Percentiles rank a stretch among this genome's conserved stretches.
Evolutionary conservation across 2,797 vertebrate genomes (phyloP).

Genomic region (Pangasius macronema): DNA sequence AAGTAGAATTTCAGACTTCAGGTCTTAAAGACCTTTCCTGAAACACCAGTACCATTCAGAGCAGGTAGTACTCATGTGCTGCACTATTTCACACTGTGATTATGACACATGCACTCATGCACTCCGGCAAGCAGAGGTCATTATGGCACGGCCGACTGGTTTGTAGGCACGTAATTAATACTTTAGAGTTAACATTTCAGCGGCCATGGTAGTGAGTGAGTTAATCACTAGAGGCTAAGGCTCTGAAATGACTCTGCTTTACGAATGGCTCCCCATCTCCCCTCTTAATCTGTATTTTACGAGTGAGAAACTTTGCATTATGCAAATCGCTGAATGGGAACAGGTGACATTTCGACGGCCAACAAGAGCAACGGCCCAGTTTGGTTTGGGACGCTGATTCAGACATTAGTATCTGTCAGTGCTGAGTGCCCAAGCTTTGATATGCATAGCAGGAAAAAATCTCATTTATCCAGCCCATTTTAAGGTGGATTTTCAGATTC

Average conservation of each 20-base stretch:
- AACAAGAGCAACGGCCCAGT: conserved; percentile 90
- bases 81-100: conserved; percentile 53
- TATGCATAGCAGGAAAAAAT: conserved; percentile 78
- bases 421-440: conserved; percentile 77
- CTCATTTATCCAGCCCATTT: conserved; percentile 67
- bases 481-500: conserved; percentile 81
- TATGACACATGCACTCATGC: conserved; percentile 60
- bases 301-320: conserved; percentile 99
- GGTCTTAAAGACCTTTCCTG: conserved; percentile 6
- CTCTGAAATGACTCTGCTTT: conserved; percentile 87
- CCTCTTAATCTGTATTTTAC: conserved; percentile 99
- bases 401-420: conserved; percentile 99
- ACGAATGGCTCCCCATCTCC: conserved; percentile 87
- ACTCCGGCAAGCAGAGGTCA: conserved; percentile 54
- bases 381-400: conserved; percentile 92
- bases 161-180: conserved; percentile 64
- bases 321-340: conserved; percentile 99
- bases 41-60: conserved; percentile 23
- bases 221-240: conserved; percentile 84
- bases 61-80: conserved; percentile 38
- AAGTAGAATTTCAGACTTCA: neutral
- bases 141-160: conserved; percentile 44
- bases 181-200: conserved; percentile 59
- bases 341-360: conserved; percentile 99
- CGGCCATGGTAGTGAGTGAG: conserved; percentile 70